Evolutionary conservation across 92 coral and sea anemone species (phyloP), one percentile per base, ranked within the genome.

Genomic region (Anthopleura xanthogrammica): DNA sequence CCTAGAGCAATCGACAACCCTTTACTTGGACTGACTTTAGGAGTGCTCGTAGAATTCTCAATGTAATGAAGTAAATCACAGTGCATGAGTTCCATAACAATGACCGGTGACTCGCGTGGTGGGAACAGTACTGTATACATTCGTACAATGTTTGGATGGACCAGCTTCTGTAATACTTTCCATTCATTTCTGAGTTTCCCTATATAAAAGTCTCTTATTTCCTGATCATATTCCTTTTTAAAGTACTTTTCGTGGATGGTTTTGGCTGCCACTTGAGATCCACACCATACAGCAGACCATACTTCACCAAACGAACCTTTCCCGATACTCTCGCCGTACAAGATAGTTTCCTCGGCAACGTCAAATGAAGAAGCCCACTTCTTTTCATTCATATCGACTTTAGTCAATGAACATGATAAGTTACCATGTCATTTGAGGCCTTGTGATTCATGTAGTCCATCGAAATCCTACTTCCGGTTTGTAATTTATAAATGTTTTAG

Each of bases 301-400:
- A 93, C 97, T 62, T 89, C 93, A 36, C 93, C 94, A 77, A 64
- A 93, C 19, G 97, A 86, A 2, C 97, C 97, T 74, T 80, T 90
- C 23, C 97, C 97, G 2, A 93, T 93, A 57, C 29, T 72, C 19
- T 90, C 76, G 19, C 60, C 24, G 55, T 41, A 84, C 23, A 23
- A 12, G 41, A 68, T 68, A 54, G 58, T 54, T 54, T 54, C 58
- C 58, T 14, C 58, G 7, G 58, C 7, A 54, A 54, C 58, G 58
- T 54, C 58, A 14, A 54, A 13, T 14, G 58, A 54, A 14, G 58
- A 54, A 54, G 58, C 58, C 58, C 58, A 54, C 58, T 54, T 54
- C 58, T 54, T 54, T 3, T 54, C 58, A 54, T 9, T 54, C 58
- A 54, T 54, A 54, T 54, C 58, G 14, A 54, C 58, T 14, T 12